Base-by-base conservation (phyloP, 2,113 vertebrate genomes). In the Osmerus eperlanus region DNA sequence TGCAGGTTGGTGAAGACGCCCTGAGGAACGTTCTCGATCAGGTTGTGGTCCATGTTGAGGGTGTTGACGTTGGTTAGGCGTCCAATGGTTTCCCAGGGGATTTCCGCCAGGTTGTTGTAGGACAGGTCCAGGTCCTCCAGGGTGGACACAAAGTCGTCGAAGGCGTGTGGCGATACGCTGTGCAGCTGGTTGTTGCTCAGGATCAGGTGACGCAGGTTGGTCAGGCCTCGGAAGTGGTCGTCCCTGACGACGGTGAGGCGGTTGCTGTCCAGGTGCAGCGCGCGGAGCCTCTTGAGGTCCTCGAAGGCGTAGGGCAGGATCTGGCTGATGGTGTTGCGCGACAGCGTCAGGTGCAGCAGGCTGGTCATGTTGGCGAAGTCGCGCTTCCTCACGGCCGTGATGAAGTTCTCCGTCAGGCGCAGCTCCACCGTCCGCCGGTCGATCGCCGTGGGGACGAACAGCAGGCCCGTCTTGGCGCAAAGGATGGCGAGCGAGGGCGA, bases 301-400 rank as follows among this genome's bases (percentile, higher is more conserved):
- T 92, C 87, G 67, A 99, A 98, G n/a, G 97, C 92, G 0, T 93
- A 92, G 0, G 94, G 95, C 59, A 96, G 93, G 82, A 99, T 95
- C 12, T 97, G 96, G 88, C 95, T 96, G 80, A 99, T 98, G 70
- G 97, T 97, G 75, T 99, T 99, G 5, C 95, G 90, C 0, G 95
- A 97, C 0, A 98, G 76, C 0, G 96, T 97, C 77, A 98, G 80
- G 67, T 99, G 96, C 36, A 98, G 89, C 1, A 98, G 90, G 32
- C 93, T 93, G 0, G 96, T 99, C 96, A 99, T 98, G 88, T 99
- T 98, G 71, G 95, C 94, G 76, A 99, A 96, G 67, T 98, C 96
- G 0, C 91, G 91, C 1, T 84, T 81, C 15, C 94, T 84, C 0
- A 98, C 92, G 0, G 92, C 93, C 0, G 96, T 97, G 71, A 98